Conservation (phyloP, 2,113 vertebrate species). For the Smithornis capensis region DNA sequence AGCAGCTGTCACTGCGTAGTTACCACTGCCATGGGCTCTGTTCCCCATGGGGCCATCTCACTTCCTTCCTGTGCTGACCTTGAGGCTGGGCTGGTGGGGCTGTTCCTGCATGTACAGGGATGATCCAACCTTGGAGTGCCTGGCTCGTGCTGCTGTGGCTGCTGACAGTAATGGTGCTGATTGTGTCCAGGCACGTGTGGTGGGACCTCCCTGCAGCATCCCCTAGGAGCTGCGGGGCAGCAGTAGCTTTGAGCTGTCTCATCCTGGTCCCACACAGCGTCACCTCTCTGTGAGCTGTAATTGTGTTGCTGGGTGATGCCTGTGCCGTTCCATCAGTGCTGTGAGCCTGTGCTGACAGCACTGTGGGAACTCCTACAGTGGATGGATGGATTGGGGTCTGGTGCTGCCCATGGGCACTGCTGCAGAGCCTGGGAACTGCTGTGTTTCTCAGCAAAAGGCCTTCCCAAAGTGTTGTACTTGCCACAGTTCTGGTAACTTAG, state of each 20-base stretch:
- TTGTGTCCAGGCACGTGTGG: rapidly evolving
- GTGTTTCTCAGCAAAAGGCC: not conserved
- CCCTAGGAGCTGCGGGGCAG: not conserved
- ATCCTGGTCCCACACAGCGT: not conserved
- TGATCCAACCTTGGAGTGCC: rapidly evolving
- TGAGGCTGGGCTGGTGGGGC: not conserved
- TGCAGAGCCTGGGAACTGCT: not conserved
- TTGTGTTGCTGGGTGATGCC: not conserved
- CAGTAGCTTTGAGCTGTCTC: not conserved
- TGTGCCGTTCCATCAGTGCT: not conserved
- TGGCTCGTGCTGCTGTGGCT: rapidly evolving
- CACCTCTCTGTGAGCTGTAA: not conserved
- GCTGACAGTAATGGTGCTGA: not conserved
- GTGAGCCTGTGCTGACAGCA: not conserved
- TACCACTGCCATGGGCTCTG: not conserved
- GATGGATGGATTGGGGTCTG: not conserved
- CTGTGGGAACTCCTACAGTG: not conserved
- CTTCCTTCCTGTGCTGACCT: not conserved
- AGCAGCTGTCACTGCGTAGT: rapidly evolving
- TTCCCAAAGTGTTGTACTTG: not conserved
- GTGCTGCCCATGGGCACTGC: not conserved
- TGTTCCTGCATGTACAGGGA: rapidly evolving
- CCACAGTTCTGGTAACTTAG: conserved; percentile 16
- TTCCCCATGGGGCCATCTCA: rapidly evolving
- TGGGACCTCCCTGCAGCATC: not conserved